phyloP scores from a whole-genome alignment of 2,797 vertebrate species.

The Ptychadena robeensis region DNA sequence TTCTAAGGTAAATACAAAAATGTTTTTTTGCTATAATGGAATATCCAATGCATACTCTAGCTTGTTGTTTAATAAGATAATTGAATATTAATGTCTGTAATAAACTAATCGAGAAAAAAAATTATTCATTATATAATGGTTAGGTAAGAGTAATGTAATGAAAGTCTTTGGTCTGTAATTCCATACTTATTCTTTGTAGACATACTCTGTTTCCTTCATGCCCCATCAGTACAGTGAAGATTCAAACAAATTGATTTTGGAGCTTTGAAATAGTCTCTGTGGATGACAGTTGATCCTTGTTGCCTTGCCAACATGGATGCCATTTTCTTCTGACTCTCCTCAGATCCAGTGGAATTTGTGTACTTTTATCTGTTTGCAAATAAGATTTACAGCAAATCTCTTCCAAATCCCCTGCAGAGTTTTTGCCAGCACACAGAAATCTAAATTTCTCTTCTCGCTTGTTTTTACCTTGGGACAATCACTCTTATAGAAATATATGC shows the following conservation, averaged over 20 bases:
- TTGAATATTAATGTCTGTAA: neutral
- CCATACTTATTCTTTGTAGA: neutral
- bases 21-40: no score
- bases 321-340: constrained; percentile 45
- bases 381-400: constrained; percentile 53
- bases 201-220: constrained; percentile 7
- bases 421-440: constrained; percentile 39
- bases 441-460: constrained; percentile 24
- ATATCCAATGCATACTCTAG: no score
- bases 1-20: no score
- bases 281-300: constrained; percentile 58
- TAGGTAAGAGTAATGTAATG: neutral
- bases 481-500: neutral
- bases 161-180: neutral
- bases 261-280: constrained; percentile 62
- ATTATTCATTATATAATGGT: neutral
- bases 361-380: constrained; percentile 59
- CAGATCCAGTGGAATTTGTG: constrained; percentile 55
- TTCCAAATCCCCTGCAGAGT: constrained; percentile 40
- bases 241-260: constrained; percentile 30
- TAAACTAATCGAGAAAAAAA: neutral
- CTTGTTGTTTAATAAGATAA: no score
- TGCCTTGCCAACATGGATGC: constrained; percentile 58
- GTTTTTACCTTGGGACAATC: constrained; percentile 17
- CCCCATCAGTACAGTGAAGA: neutral